phyloP scores from a whole-genome alignment of 2,113 vertebrate genomes.

The Thalassarche chlororhynchos region DNA sequence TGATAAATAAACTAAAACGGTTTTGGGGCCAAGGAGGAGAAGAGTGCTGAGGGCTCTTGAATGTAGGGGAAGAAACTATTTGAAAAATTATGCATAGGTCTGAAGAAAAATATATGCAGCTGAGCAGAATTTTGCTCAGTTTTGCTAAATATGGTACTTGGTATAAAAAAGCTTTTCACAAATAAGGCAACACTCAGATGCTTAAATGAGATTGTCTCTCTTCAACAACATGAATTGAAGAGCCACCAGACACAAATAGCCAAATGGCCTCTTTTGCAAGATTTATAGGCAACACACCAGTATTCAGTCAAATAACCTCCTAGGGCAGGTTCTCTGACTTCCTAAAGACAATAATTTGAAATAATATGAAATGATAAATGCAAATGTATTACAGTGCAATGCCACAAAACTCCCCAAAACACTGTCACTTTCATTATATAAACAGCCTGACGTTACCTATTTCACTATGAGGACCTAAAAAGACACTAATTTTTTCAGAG shows the following conservation, averaged over 20 bases:
- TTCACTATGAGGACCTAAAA: background rate
- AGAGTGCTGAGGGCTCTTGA: background rate
- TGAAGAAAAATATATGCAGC: background rate
- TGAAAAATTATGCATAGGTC: background rate
- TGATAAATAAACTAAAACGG: background rate
- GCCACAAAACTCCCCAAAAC: conserved; percentile 17
- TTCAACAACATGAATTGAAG: background rate
- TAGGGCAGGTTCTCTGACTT: background rate
- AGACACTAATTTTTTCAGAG: background rate
- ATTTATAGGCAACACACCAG: background rate
- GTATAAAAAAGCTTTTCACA: background rate
- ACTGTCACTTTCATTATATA: conserved; percentile 39
- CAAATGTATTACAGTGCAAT: background rate
- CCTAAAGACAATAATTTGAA: conserved; percentile 25
- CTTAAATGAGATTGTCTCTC: background rate
- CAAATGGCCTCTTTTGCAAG: background rate
- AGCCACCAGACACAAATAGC: background rate
- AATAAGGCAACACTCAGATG: background rate
- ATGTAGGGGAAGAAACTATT: background rate
- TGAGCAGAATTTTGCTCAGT: background rate
- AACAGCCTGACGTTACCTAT: background rate
- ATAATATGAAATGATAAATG: conserved; percentile 49
- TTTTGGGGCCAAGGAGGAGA: background rate
- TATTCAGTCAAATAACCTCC: background rate
- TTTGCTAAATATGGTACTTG: background rate